Base-by-base conservation (phyloP, 2,888 invertebrate genomes). In the Spialia ferax region DNA sequence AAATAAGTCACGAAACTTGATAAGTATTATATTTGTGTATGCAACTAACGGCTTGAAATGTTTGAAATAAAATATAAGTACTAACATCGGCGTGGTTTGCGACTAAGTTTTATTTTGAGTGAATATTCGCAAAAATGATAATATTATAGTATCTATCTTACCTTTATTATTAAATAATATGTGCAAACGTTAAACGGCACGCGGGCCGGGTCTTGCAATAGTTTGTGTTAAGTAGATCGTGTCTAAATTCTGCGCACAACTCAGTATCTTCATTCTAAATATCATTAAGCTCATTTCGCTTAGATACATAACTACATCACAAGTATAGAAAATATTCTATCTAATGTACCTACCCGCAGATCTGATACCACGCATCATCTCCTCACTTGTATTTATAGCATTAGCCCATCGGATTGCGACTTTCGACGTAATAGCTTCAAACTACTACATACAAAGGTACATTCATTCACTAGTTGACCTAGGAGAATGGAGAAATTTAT, bases 201-300 rank as follows among this genome's bases (percentile, higher is more conserved):
- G 77, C 79, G 77, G 91, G 93, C 92, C 91, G 91, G 91, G 87
- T 86, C 82, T 87, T 89, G 93, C 93, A 93, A 93, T 91, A 90
- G 84, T 82, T 79, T 74, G 74, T 78, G 76, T 76, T 79, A 79
- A 79, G 79, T 84, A 82, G 78, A 74, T 85, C 81, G 78, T 80
- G 76, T 73, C 76, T 79, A 81, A 81, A 84, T 73, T 76, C 74
- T 80, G 82, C 86, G 89, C 91, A 90, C 90, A 89, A 89, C 77
- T 79, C 67, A 50, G 48, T 32, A 26, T 48, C 35, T 56, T 68
- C 67, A 67, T 67, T 56, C 26, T 65, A 59, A 66, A 45, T 45
- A 22, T 18, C n/a, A 15, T 55, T 6, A 26, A 32, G 35, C 35
- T 59, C 35, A 50, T 65, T 66, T 66, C 52, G 26, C 52, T 15